Conservation (phyloP, 2,797 vertebrate genomes). For the Dromococcyx pavoninus region DNA sequence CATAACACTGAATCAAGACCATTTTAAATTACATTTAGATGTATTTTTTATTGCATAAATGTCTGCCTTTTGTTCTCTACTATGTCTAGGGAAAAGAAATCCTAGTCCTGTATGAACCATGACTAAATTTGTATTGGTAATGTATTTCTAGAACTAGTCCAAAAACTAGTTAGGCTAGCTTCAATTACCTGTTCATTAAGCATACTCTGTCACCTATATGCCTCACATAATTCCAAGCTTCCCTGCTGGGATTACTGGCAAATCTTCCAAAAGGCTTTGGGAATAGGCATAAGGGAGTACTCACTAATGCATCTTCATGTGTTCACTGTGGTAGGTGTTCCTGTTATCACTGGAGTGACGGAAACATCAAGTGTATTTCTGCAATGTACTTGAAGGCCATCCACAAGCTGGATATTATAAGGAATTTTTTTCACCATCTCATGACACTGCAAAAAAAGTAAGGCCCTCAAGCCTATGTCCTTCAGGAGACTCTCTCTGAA, state of each 20-base stretch:
- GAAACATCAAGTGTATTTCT: neutral
- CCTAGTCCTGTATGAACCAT: neutral
- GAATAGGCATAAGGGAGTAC: fast-evolving
- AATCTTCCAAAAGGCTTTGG: neutral
- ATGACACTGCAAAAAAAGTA: neutral
- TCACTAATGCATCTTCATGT: neutral
- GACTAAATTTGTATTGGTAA: neutral
- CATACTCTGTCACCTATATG: neutral
- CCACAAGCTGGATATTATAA: neutral
- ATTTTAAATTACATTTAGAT: neutral
- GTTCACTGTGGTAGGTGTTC: neutral
- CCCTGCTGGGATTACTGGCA: neutral
- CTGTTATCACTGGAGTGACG: neutral
- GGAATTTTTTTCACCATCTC: neutral
- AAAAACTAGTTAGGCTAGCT: neutral
- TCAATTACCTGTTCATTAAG: neutral
- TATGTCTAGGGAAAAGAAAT: neutral
- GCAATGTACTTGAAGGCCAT: neutral
- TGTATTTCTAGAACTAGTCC: neutral
- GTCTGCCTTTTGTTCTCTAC: neutral
- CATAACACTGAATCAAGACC: neutral
- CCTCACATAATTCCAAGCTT: neutral
- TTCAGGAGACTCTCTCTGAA: neutral
- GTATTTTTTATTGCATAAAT: neutral
- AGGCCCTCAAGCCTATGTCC: neutral